phyloP scores from a whole-genome alignment of 2,888 invertebrate species.

The Torymus texanus region DNA sequence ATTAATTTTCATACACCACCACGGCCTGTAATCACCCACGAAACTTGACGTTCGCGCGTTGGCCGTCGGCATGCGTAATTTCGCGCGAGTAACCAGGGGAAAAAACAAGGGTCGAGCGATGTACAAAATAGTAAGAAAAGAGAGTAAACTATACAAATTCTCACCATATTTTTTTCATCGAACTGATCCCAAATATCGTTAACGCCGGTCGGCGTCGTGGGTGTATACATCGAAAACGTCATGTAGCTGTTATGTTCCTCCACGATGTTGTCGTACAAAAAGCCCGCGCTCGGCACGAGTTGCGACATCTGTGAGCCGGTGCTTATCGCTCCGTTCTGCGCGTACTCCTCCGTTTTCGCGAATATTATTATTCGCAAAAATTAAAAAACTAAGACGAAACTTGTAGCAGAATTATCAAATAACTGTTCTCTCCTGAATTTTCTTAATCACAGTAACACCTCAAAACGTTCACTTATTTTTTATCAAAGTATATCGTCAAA shows the following conservation, averaged over 20 bases:
- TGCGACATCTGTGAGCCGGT: slow-evolving; percentile 67
- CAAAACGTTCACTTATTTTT: too few relatives aligned
- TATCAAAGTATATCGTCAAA: too few relatives aligned
- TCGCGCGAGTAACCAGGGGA: not conserved
- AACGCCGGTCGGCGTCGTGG: slow-evolving; percentile 55
- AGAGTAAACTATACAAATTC: not conserved
- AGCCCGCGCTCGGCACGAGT: slow-evolving; percentile 69
- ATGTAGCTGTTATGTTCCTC: slow-evolving; percentile 69
- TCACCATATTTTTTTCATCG: slow-evolving; percentile 66
- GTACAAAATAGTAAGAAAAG: not conserved
- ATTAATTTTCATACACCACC: too few relatives aligned
- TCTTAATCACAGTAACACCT: too few relatives aligned
- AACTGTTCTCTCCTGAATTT: too few relatives aligned
- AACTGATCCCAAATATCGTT: slow-evolving; percentile 65
- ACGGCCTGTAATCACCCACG: too few relatives aligned
- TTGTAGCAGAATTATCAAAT: too few relatives aligned
- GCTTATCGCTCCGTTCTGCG: slow-evolving; percentile 42
- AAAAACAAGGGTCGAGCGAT: not conserved
- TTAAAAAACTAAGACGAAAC: too few relatives aligned
- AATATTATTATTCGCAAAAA: too few relatives aligned
- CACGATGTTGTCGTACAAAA: slow-evolving; percentile 64
- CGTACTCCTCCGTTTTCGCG: too few relatives aligned
- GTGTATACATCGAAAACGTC: slow-evolving; percentile 68
- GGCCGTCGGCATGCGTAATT: too few relatives aligned
- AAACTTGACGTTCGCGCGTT: too few relatives aligned